Conservation (phyloP, 2,113 vertebrate species). For the Limanda limanda region DNA sequence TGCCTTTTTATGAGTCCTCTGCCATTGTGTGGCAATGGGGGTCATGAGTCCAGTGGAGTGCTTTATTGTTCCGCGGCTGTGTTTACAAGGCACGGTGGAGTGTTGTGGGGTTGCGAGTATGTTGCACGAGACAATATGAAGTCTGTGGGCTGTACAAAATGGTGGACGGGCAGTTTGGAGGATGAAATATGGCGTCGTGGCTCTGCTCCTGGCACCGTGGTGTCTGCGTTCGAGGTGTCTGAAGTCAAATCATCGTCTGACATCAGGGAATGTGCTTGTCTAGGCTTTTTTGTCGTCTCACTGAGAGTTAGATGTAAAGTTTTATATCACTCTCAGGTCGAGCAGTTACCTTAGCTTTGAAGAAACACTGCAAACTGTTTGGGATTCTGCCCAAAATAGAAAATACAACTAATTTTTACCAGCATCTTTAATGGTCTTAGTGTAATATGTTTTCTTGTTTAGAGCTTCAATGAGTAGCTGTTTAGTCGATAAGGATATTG, state of each 20-base stretch:
- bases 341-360: no score
- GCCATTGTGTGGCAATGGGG: slow-evolving; percentile 85
- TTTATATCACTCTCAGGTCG: no score
- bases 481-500: not conserved
- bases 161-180: slow-evolving; percentile 55
- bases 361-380: no score
- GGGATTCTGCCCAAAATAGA: no score
- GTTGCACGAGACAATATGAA: slow-evolving; percentile 70
- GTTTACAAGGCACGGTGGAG: slow-evolving; percentile 80
- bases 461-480: not conserved
- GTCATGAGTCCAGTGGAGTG: slow-evolving; percentile 84
- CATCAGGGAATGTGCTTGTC: not conserved
- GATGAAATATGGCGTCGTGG: slow-evolving; percentile 49
- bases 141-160: slow-evolving; percentile 66
- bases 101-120: slow-evolving; percentile 67
- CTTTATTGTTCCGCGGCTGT: slow-evolving; percentile 84
- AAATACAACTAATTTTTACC: no score
- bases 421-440: no score
- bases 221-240: slow-evolving; percentile 1
- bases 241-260: not conserved
- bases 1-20: slow-evolving; percentile 86
- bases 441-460: not conserved
- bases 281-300: slow-evolving; percentile 8
- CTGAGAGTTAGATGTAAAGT: not conserved
- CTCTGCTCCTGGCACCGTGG: not conserved